phyloP scores from a whole-genome alignment of 2,113 vertebrate genomes.

The Pollachius pollachius region DNA sequence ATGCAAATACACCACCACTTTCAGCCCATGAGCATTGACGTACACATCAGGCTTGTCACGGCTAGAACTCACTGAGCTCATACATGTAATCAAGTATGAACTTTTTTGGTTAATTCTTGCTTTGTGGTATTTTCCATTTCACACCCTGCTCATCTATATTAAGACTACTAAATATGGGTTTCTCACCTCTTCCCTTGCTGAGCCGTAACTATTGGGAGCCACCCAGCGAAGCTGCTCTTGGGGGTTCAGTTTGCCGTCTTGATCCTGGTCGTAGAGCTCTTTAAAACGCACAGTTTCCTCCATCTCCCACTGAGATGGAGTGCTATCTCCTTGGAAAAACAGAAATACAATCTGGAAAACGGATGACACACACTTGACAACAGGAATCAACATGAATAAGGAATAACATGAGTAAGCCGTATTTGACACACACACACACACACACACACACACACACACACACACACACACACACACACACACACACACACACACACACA shows the following conservation, averaged over 20 bases:
- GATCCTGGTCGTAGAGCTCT: constrained; percentile 91
- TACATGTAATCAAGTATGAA: no score
- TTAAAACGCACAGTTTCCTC: constrained; percentile 90
- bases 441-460: no score
- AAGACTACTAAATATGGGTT: neutral
- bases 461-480: neutral
- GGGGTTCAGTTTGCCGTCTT: constrained; percentile 82
- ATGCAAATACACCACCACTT: neutral
- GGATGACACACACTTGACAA: neutral
- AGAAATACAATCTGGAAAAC: neutral
- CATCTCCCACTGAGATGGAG: constrained; percentile 90
- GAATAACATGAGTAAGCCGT: no score
- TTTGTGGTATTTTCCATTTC: neutral
- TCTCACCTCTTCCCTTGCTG: constrained; percentile 89
- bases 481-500: no score
- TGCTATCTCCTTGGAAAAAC: constrained; percentile 56
- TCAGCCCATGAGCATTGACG: neutral
- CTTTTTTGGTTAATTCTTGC: neutral
- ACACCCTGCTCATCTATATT: neutral
- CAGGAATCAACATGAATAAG: neutral
- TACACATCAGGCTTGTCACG: neutral
- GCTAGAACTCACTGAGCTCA: no score
- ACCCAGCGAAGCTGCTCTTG: constrained; percentile 92
- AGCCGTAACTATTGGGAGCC: constrained; percentile 90
- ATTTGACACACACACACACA: no score